Evolutionary conservation across 2,888 invertebrate species (phyloP).

Genomic region (Fragum whitleyi): DNA sequence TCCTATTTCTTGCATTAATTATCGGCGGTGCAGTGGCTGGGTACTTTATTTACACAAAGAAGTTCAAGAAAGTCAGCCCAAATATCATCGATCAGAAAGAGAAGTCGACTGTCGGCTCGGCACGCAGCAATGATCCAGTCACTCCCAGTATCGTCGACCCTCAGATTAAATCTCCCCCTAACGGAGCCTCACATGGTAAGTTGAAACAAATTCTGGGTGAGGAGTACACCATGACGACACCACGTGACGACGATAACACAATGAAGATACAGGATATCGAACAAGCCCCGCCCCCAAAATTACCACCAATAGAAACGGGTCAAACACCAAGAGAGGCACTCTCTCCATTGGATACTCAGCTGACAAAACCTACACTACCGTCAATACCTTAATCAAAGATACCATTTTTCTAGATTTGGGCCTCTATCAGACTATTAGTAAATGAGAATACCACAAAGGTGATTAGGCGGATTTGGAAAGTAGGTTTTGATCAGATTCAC

Average conservation of each 20-base stretch:
- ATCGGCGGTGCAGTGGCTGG: constrained; percentile 51
- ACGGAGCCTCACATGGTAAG: constrained; percentile 61
- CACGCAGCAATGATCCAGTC: constrained; percentile 42
- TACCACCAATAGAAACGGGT: constrained; percentile 51
- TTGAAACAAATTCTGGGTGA: constrained; percentile 55
- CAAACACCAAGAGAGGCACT: constrained; percentile 51
- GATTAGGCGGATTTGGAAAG: no score
- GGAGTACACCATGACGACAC: constrained; percentile 51
- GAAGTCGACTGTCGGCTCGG: background rate
- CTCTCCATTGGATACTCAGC: constrained; percentile 61
- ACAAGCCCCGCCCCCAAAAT: constrained; percentile 15
- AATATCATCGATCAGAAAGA: constrained; percentile 39
- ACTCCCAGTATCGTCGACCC: constrained; percentile 58
- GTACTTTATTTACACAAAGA: constrained; percentile 55
- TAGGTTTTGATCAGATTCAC: no score
- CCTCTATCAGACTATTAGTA: no score
- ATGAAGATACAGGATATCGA: constrained; percentile 18
- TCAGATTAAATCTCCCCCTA: constrained; percentile 33
- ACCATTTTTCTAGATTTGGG: no score
- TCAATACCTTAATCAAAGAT: constrained; percentile 36
- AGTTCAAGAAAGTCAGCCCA: constrained; percentile 63
- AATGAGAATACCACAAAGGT: no score
- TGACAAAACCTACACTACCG: constrained; percentile 54
- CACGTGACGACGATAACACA: constrained; percentile 21
- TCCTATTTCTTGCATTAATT: constrained; percentile 45